Conservation (phyloP, 2,113 vertebrate genomes). For the Leptosomus discolor region DNA sequence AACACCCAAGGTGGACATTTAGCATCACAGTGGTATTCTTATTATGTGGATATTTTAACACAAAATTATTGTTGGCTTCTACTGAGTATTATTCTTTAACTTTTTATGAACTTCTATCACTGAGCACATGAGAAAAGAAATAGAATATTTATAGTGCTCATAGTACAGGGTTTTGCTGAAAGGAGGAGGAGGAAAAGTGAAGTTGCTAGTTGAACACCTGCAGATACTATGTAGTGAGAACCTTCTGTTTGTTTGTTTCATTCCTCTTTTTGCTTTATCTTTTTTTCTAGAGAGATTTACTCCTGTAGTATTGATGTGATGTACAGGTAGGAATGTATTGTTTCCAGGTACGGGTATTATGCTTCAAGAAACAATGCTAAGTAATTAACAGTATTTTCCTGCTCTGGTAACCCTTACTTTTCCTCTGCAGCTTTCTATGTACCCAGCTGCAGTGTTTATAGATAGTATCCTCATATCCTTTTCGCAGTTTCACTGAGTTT, state of each 20-base stretch:
- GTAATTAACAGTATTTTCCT: not conserved
- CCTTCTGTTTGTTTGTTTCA: slow-evolving; percentile 36
- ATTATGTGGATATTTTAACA: slow-evolving; percentile 60
- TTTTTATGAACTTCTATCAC: slow-evolving; percentile 62
- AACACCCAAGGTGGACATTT: slow-evolving; percentile 29
- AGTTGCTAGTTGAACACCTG: slow-evolving; percentile 44
- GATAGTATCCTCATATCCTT: not conserved
- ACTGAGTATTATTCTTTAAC: slow-evolving; percentile 52
- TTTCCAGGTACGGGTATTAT: not conserved
- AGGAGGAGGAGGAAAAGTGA: slow-evolving; percentile 4
- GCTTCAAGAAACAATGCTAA: not conserved
- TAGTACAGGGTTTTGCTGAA: slow-evolving; percentile 52
- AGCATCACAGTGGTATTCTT: slow-evolving; percentile 36
- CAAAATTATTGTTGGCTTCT: slow-evolving; percentile 64
- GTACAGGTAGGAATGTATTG: not conserved
- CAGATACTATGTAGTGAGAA: not conserved
- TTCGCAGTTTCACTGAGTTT: not conserved
- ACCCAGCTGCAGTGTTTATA: not conserved
- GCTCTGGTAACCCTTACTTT: not conserved
- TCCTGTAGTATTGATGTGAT: not conserved
- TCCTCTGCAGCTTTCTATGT: not conserved
- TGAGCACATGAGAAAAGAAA: slow-evolving; percentile 33
- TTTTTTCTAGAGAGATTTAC: slow-evolving; percentile 9
- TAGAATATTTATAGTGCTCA: slow-evolving; percentile 45
- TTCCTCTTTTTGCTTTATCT: not conserved